phyloP scores from a whole-genome alignment of 1,140 invertebrate genomes.

The Drosophila tani region DNA sequence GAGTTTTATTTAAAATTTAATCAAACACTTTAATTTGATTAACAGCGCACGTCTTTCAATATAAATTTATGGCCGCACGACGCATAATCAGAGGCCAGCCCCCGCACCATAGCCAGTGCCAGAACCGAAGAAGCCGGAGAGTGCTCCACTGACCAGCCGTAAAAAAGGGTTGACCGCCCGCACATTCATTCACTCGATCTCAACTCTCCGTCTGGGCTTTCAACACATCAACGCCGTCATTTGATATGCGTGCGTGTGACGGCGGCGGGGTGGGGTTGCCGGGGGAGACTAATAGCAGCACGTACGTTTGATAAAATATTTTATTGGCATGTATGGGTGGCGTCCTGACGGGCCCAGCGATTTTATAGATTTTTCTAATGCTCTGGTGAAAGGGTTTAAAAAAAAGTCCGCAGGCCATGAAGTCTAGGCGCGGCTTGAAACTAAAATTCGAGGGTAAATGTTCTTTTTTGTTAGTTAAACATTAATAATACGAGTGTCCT shows the following conservation, averaged over 20 bases:
- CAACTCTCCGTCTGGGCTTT: slow-evolving; percentile 60
- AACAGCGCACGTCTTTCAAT: slow-evolving; percentile 82
- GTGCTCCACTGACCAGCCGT: slow-evolving; percentile 22
- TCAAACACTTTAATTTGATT: slow-evolving; percentile 84
- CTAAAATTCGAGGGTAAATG: background rate
- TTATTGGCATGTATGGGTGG: slow-evolving; percentile 75
- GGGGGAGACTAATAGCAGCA: slow-evolving; percentile 73
- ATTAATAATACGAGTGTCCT: background rate
- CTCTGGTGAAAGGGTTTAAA: slow-evolving; percentile 5
- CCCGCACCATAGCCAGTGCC: background rate
- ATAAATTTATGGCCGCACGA: slow-evolving; percentile 78
- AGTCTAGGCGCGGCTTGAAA: background rate
- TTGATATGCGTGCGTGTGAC: slow-evolving; percentile 77
- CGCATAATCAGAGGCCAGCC: slow-evolving; percentile 75
- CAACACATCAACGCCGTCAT: slow-evolving; percentile 80
- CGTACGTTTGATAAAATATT: slow-evolving; percentile 82
- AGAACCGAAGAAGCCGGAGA: slow-evolving; percentile 4
- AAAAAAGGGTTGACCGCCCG: slow-evolving; percentile 48
- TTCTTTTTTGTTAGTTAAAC: background rate
- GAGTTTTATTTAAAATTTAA: slow-evolving; percentile 76
- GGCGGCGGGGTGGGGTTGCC: slow-evolving; percentile 7
- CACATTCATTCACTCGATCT: slow-evolving; percentile 39
- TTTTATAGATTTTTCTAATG: slow-evolving; percentile 77
- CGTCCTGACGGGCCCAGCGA: slow-evolving; percentile 62
- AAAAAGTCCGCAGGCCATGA: background rate